Percentiles rank a stretch among this genome's conserved stretches.
Evolutionary conservation across 2,113 vertebrate genomes (phyloP).

Genomic region (Pteruthius melanotis): DNA sequence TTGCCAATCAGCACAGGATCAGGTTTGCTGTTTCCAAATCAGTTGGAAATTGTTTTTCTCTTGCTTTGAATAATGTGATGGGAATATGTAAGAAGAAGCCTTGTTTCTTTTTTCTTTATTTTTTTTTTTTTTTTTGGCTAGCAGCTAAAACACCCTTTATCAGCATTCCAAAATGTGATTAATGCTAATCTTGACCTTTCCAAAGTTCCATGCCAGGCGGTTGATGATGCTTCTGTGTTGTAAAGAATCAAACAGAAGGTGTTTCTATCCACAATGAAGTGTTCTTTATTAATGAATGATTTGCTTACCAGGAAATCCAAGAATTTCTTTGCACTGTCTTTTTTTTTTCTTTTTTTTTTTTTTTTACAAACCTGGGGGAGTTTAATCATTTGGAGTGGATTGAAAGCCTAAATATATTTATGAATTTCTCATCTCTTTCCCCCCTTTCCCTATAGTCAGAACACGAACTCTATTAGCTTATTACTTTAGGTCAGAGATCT

Average conservation of each 20-base stretch:
- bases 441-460: background rate
- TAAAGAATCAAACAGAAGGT: constrained; percentile 60
- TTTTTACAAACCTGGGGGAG: background rate
- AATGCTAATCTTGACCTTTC: constrained; percentile 75
- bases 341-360: background rate
- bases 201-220: constrained; percentile 62
- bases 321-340: background rate
- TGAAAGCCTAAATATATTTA: constrained; percentile 71
- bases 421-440: background rate
- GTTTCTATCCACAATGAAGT: constrained; percentile 64
- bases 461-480: constrained; percentile 59
- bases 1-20: constrained; percentile 14
- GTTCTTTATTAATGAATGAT: constrained; percentile 65
- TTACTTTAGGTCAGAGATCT: constrained; percentile 64
- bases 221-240: constrained; percentile 59
- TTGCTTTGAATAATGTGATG: constrained; percentile 40
- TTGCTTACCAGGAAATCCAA: constrained; percentile 49
- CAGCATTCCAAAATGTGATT: constrained; percentile 40
- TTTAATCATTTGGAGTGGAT: constrained; percentile 69
- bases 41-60: constrained; percentile 39
- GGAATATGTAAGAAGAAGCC: constrained; percentile 4
- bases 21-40: constrained; percentile 21
- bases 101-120: background rate
- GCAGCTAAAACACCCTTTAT: constrained; percentile 23
- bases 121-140: background rate